These are phyloP conservation scores for Yponomeuta evonymella DNA, from an alignment of 2,888 invertebrate species.

Conservation along the genomic window DNA sequence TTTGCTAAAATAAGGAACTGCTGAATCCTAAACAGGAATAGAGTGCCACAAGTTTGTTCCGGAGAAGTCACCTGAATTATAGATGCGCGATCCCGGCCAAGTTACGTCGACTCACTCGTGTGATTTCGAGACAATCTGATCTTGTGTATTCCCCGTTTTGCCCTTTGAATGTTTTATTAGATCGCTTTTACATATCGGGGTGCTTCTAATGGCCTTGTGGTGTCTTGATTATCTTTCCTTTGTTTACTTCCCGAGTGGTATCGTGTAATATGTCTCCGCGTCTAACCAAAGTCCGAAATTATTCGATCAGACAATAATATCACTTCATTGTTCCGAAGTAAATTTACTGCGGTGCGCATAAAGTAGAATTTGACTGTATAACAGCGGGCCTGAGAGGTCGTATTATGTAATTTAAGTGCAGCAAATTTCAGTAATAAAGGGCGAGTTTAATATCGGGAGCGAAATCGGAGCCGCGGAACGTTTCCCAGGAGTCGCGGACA, in stretches of 20 bases:
- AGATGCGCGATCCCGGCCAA: slow-evolving; percentile 55
- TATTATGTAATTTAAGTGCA: slow-evolving; percentile 49
- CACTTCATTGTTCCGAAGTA: slow-evolving; percentile 10
- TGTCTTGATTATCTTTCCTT: slow-evolving; percentile 35
- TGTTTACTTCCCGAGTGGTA: slow-evolving; percentile 19
- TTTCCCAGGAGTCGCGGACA: slow-evolving; percentile 68
- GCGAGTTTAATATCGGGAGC: slow-evolving; percentile 53
- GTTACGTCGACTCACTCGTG: slow-evolving; percentile 55
- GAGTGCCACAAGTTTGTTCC: slow-evolving; percentile 41
- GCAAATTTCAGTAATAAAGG: slow-evolving; percentile 59
- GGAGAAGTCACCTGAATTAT: slow-evolving; percentile 54
- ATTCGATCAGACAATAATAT: slow-evolving; percentile 11
- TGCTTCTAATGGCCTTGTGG: slow-evolving; percentile 60
- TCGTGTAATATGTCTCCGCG: background rate
- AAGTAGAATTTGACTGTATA: slow-evolving; percentile 5
- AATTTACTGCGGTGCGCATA: slow-evolving; percentile 10
- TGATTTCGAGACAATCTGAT: slow-evolving; percentile 76
- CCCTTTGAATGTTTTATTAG: slow-evolving; percentile 69
- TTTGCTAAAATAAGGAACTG: background rate
- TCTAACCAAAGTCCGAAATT: background rate
- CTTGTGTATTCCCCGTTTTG: slow-evolving; percentile 67
- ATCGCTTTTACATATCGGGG: slow-evolving; percentile 50
- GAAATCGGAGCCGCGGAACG: slow-evolving; percentile 52
- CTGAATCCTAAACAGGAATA: slow-evolving; percentile 34
- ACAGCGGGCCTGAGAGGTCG: slow-evolving; percentile 18